Evolutionary conservation across 2,888 invertebrate species (phyloP).

Genomic region (Caenorhabditis sp.): DNA sequence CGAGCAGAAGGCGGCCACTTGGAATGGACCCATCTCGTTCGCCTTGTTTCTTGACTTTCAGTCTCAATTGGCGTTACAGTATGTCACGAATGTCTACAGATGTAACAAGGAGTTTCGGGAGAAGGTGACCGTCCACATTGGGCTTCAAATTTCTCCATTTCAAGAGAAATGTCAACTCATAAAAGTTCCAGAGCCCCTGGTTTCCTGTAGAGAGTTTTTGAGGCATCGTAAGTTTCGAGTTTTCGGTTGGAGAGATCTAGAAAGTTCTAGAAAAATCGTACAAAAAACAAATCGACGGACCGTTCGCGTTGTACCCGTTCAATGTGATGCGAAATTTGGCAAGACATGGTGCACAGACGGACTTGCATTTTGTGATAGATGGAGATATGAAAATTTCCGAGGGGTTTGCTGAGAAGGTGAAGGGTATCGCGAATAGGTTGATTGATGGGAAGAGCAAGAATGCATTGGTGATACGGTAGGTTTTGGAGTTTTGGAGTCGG

Average conservation of each 20-base stretch:
- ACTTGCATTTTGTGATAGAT: slow-evolving; percentile 68
- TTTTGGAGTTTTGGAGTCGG: too few relatives aligned
- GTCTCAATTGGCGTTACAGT: slow-evolving; percentile 46
- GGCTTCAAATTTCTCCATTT: too few relatives aligned
- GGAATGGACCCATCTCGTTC: slow-evolving; percentile 73
- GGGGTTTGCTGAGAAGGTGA: slow-evolving; percentile 26
- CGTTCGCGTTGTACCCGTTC: slow-evolving; percentile 71
- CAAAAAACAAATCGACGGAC: too few relatives aligned
- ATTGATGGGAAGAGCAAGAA: slow-evolving; percentile 59
- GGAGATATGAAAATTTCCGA: slow-evolving; percentile 69
- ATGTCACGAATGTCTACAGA: slow-evolving; percentile 49
- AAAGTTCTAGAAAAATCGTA: too few relatives aligned
- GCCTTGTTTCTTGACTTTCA: slow-evolving; percentile 66
- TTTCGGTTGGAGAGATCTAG: too few relatives aligned
- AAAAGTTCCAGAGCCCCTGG: slow-evolving; percentile 24
- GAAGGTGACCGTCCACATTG: too few relatives aligned
- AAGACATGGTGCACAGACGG: slow-evolving; percentile 64
- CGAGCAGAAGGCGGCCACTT: slow-evolving; percentile 36
- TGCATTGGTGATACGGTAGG: slow-evolving; percentile 52
- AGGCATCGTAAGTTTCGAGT: too few relatives aligned
- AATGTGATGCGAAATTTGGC: slow-evolving; percentile 74
- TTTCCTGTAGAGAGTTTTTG: too few relatives aligned
- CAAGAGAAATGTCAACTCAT: too few relatives aligned
- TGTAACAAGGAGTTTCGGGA: slow-evolving; percentile 53
- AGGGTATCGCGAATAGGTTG: slow-evolving; percentile 59